Evolutionary conservation across 2,797 vertebrate genomes (phyloP).

Genomic region (Phataginus tetradactyla): DNA sequence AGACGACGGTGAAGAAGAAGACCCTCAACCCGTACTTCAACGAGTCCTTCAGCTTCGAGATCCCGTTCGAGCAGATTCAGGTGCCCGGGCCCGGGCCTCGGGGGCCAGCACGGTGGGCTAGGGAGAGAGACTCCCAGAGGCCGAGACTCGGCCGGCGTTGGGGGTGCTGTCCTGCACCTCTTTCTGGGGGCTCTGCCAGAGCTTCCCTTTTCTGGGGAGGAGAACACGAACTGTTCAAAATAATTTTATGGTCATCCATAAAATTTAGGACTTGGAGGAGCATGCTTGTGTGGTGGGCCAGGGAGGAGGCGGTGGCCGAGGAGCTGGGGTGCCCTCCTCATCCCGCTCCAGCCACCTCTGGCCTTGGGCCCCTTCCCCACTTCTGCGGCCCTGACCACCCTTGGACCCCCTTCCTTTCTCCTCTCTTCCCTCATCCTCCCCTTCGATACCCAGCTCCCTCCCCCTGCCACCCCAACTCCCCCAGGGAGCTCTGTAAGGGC

Average conservation of each 20-base stretch:
- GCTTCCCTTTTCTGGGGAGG: not conserved
- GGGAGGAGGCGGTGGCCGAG: not conserved
- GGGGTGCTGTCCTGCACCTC: not conserved
- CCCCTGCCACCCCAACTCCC: not conserved
- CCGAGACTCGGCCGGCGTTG: too few relatives aligned
- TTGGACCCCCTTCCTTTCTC: not conserved
- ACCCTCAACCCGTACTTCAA: slow-evolving; percentile 99
- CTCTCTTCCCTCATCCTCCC: not conserved
- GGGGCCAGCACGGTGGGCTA: too few relatives aligned
- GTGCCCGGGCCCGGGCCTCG: slow-evolving; percentile 77
- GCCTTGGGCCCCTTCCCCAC: not conserved
- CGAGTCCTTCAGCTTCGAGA: slow-evolving; percentile 99
- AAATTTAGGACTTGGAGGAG: not conserved
- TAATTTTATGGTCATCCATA: not conserved
- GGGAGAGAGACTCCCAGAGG: too few relatives aligned
- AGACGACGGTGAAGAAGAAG: slow-evolving; percentile 99
- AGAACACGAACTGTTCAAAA: not conserved
- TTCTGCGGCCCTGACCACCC: too few relatives aligned
- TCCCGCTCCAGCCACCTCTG: too few relatives aligned
- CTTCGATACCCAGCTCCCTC: not conserved
- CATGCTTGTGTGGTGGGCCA: accelerated
- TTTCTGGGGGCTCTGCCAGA: not conserved
- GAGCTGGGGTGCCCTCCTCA: not conserved
- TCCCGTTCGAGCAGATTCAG: slow-evolving; percentile 99
- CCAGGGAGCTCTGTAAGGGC: not conserved